phyloP scores from a whole-genome alignment of 1,140 invertebrate genomes.

The Hetaerina americana region DNA sequence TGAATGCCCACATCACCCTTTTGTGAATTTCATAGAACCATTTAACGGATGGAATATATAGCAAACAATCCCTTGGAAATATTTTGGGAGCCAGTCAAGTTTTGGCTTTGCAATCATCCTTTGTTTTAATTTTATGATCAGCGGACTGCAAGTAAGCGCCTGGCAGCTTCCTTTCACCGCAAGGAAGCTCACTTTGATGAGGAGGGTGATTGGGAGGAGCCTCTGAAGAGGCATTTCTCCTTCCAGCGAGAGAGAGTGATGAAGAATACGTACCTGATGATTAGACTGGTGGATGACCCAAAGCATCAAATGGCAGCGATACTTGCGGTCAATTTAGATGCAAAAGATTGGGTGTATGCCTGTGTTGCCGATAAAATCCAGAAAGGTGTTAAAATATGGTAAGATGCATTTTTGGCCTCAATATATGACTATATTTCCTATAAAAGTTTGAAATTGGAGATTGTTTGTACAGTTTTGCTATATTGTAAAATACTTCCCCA shows the following conservation, averaged over 20 bases:
- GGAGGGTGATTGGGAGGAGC: slow-evolving; percentile 34
- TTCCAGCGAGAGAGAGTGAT: slow-evolving; percentile 22
- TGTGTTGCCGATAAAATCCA: slow-evolving; percentile 42
- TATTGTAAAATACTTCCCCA: no score
- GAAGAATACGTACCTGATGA: slow-evolving; percentile 38
- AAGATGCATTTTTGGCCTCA: slow-evolving; percentile 21
- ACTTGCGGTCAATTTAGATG: slow-evolving; percentile 44
- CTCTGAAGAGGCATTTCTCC: slow-evolving; percentile 28
- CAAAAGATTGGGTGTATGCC: slow-evolving; percentile 56
- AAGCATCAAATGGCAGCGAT: slow-evolving; percentile 40
- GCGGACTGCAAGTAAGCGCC: slow-evolving; percentile 19
- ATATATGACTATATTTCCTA: no score
- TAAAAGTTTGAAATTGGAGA: no score
- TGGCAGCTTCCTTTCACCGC: slow-evolving; percentile 11
- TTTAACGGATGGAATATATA: no score
- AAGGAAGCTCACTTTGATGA: slow-evolving; percentile 13
- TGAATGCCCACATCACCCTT: no score
- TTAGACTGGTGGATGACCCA: slow-evolving; percentile 36
- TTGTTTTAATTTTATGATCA: slow-evolving; percentile 10
- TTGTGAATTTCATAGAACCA: no score
- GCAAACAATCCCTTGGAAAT: no score
- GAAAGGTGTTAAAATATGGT: slow-evolving; percentile 46
- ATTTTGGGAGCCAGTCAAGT: no score
- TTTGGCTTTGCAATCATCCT: no score
- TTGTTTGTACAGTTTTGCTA: no score